Percentiles rank a stretch among this genome's conserved stretches.
phyloP scores from a whole-genome alignment of 2,797 vertebrate genomes.

The Xerus rutilus region DNA sequence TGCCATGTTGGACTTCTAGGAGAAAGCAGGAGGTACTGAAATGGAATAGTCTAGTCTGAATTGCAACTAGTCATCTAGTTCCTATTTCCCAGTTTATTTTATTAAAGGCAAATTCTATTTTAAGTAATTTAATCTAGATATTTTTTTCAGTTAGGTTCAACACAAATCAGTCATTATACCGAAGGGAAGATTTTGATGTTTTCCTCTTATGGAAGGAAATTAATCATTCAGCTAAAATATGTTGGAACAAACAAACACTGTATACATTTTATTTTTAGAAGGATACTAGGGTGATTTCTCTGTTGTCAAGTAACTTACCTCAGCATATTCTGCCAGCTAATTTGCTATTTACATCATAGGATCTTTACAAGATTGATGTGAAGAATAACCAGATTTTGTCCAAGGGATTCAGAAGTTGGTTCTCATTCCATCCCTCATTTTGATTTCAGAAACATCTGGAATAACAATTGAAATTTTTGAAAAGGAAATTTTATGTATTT shows the following conservation, averaged over 20 bases:
- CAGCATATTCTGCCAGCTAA: not conserved
- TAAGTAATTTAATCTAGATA: constrained; percentile 15
- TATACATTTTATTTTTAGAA: not conserved
- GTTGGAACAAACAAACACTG: not conserved
- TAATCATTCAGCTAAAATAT: constrained; percentile 1
- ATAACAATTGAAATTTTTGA: not conserved
- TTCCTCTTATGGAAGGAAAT: constrained; percentile 28
- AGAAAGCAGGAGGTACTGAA: not conserved
- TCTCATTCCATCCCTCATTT: not conserved
- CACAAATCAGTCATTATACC: not conserved
- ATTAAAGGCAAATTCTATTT: constrained; percentile 16
- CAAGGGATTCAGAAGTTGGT: not conserved
- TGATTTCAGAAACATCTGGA: constrained; percentile 47
- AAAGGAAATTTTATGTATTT: constrained; percentile 32
- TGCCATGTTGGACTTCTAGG: not conserved
- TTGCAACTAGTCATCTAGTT: not conserved
- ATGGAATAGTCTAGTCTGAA: not conserved
- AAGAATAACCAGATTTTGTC: constrained; percentile 36
- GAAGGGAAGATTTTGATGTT: constrained; percentile 51
- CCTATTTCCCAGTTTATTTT: not conserved
- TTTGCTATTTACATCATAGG: not conserved
- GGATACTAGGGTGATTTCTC: not conserved
- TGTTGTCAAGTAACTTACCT: not conserved
- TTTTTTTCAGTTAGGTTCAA: not conserved
- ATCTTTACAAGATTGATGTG: constrained; percentile 39